These are phyloP conservation scores for Merluccius polli DNA, from an alignment of 2,797 vertebrate genomes.

Conservation along the genomic window DNA sequence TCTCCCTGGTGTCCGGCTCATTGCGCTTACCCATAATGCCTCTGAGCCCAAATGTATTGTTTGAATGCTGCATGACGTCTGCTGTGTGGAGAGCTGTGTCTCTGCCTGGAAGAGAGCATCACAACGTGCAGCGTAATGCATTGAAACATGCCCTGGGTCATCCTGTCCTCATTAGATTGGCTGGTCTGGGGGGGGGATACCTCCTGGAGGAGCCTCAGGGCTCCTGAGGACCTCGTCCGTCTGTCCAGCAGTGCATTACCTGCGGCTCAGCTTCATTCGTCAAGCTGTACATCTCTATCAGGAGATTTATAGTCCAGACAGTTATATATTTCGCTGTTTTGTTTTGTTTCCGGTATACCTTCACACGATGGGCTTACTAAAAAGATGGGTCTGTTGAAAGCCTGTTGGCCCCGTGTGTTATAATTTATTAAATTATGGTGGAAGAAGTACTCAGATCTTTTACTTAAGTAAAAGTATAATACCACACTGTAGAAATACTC, in stretches of 20 bases:
- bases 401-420: not conserved
- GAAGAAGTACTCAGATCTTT: too few species aligned
- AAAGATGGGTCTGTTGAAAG: not conserved
- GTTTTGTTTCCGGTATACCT: not conserved
- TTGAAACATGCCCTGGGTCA: slow-evolving; percentile 22
- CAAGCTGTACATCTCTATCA: slow-evolving; percentile 10
- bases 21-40: not conserved
- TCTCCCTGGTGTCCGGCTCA: not conserved
- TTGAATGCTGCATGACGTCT: not conserved
- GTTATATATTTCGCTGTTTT: not conserved
- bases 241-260: slow-evolving; percentile 8
- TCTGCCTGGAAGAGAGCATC: slow-evolving; percentile 10
- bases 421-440: not conserved
- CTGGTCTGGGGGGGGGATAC: slow-evolving; percentile 4
- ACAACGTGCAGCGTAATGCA: slow-evolving; percentile 10
- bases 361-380: not conserved
- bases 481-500: too few species aligned
- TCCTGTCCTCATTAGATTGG: slow-evolving; percentile 20
- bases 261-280: not conserved
- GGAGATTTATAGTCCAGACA: not conserved
- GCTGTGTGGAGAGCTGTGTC: slow-evolving; percentile 4
- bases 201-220: slow-evolving; percentile 18
- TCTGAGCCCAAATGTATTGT: not conserved
- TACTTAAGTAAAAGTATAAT: too few species aligned
- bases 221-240: slow-evolving; percentile 7